A percentile compares a stretch with the other conserved stretches of the same genome.
phyloP scores from a whole-genome alignment of 2,797 vertebrate species.

The Phoeniculus purpureus region DNA sequence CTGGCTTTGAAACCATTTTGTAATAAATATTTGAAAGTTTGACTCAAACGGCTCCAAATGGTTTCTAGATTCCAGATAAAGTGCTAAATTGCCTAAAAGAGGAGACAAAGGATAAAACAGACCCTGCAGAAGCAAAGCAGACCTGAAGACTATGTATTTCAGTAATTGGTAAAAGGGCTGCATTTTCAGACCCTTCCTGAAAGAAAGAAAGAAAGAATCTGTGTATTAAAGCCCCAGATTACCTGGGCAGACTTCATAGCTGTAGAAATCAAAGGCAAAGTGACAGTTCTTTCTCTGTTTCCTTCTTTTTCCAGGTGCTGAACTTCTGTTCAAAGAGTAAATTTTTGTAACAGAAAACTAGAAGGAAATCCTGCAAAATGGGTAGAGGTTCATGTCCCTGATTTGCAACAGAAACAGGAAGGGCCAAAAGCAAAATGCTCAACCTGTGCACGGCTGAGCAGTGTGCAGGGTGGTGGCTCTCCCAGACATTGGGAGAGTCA shows the following conservation, averaged over 20 bases:
- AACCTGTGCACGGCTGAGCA: not conserved
- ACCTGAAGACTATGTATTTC: conserved; percentile 13
- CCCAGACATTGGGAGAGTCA: not conserved
- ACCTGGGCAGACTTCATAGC: not conserved
- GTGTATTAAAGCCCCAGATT: not conserved
- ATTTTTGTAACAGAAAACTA: not conserved
- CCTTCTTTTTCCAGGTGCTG: not conserved
- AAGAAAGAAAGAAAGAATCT: not conserved
- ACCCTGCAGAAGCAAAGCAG: not conserved
- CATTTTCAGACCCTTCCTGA: not conserved
- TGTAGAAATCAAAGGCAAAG: conserved; percentile 4
- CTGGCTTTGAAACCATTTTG: not conserved
- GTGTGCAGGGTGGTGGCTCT: not conserved
- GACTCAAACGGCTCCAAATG: conserved; percentile 33
- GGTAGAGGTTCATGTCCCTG: not conserved
- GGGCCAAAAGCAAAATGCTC: not conserved
- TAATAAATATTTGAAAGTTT: conserved; percentile 51
- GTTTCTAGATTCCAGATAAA: conserved; percentile 43
- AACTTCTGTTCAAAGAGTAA: not conserved
- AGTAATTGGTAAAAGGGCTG: conserved; percentile 8
- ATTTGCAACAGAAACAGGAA: not conserved
- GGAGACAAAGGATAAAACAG: conserved; percentile 27
- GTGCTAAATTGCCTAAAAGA: conserved; percentile 28
- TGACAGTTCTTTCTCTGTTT: not conserved
- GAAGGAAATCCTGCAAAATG: not conserved